Evolutionary conservation across 2,113 vertebrate genomes (phyloP).

Genomic region (Apteryx owenii): DNA sequence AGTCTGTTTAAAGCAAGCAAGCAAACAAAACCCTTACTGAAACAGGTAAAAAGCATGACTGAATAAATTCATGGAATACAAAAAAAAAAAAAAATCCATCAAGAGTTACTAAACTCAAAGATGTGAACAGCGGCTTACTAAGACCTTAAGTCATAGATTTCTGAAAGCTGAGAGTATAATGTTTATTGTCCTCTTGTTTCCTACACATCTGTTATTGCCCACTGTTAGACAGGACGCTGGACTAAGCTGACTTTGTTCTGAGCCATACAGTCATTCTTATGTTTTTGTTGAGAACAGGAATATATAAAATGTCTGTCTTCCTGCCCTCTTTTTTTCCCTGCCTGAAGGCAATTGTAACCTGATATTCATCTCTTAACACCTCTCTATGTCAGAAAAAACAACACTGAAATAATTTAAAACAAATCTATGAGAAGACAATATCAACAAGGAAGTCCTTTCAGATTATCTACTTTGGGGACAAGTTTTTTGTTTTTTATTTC

Average conservation of each 20-base stretch:
- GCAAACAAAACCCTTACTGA: neutral
- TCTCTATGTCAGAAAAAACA: neutral
- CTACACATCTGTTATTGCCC: neutral
- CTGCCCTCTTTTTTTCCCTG: neutral
- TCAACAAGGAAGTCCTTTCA: neutral
- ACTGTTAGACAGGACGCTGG: neutral
- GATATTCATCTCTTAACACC: neutral
- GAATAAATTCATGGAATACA: neutral
- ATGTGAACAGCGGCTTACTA: neutral
- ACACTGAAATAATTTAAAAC: neutral
- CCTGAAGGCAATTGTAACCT: neutral
- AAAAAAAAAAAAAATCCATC: neutral
- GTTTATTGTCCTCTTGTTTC: slow-evolving; percentile 28
- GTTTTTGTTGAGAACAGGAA: neutral
- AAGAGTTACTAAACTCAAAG: slow-evolving; percentile 6
- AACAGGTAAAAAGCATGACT: neutral
- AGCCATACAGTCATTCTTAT: neutral
- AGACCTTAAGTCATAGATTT: slow-evolving; percentile 14
- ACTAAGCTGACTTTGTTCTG: neutral
- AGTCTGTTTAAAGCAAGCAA: neutral
- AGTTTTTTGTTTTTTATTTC: neutral
- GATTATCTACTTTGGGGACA: neutral
- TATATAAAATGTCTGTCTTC: neutral
- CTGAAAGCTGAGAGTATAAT: neutral
- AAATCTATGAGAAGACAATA: neutral